Conservation (phyloP, 2,797 vertebrate genomes). For the Smutsia temminckii region DNA sequence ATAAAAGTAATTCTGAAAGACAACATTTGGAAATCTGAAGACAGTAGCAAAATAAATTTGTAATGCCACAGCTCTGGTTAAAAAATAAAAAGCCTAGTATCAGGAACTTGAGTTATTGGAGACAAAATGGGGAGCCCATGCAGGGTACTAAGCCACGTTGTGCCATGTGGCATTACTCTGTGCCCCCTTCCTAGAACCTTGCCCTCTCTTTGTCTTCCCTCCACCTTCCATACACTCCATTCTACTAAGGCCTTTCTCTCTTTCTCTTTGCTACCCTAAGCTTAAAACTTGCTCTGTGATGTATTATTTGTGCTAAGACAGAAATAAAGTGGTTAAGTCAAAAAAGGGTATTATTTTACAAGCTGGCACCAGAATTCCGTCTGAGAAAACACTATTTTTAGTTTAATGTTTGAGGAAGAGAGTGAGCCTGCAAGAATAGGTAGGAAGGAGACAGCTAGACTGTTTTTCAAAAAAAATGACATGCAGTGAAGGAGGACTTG, state of each 20-base stretch:
- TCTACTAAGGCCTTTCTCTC: background rate
- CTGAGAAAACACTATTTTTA: slow-evolving; percentile 5
- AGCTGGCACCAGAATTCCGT: background rate
- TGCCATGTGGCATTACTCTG: fast-evolving
- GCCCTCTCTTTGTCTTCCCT: background rate
- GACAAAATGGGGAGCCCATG: background rate
- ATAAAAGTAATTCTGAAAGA: slow-evolving; percentile 60
- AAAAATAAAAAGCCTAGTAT: background rate
- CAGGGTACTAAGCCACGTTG: background rate
- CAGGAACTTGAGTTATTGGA: background rate
- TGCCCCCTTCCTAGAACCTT: fast-evolving
- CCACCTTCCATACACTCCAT: background rate
- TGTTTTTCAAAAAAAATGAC: background rate
- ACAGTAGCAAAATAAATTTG: slow-evolving; percentile 42
- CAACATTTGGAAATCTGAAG: slow-evolving; percentile 55
- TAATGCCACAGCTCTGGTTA: background rate
- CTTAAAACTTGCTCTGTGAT: background rate
- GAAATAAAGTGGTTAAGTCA: slow-evolving; percentile 12
- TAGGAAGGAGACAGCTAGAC: background rate
- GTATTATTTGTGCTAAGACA: background rate
- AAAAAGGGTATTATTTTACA: slow-evolving; percentile 22
- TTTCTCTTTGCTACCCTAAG: background rate
- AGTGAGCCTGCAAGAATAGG: background rate
- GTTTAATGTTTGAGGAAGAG: background rate
- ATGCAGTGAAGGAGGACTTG: background rate